Percentiles rank a stretch among this genome's conserved stretches.
These are phyloP conservation scores for Serripes groenlandicus DNA, from an alignment of 2,888 invertebrate genomes.

Conservation along the genomic window DNA sequence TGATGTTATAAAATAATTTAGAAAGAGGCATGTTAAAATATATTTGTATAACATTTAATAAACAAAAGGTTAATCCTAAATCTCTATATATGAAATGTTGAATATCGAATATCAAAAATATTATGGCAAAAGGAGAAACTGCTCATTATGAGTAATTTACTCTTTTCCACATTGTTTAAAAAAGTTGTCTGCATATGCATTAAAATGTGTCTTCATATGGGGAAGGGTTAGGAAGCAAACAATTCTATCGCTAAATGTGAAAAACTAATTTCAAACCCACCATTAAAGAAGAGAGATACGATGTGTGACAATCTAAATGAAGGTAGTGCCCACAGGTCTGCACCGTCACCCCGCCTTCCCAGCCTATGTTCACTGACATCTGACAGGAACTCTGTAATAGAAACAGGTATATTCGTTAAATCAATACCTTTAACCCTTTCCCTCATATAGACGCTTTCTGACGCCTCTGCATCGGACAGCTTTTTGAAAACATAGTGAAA, in stretches of 20 bases:
- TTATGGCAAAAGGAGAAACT: not conserved
- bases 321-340: conserved; percentile 99
- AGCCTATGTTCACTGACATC: conserved; percentile 82
- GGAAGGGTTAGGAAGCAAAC: too few relatives aligned
- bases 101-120: not conserved
- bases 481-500: not conserved
- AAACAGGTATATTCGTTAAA: not conserved
- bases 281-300: conserved; percentile 95
- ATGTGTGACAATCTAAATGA: conserved; percentile 96
- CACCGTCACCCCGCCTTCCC: conserved; percentile 92
- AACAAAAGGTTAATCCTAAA: too few relatives aligned
- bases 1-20: too few relatives aligned
- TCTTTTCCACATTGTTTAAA: not conserved
- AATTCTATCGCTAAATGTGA: too few relatives aligned
- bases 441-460: not conserved
- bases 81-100: too few relatives aligned
- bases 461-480: not conserved
- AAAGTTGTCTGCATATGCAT: too few relatives aligned
- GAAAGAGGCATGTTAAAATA: too few relatives aligned
- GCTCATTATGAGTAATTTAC: not conserved
- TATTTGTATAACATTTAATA: too few relatives aligned
- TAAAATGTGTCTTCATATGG: too few relatives aligned
- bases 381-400: conserved; percentile 76
- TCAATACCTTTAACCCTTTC: not conserved
- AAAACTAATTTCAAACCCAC: too few relatives aligned